Percentiles rank a stretch among this genome's conserved stretches.
These are phyloP conservation scores for Conus canariensis DNA, from an alignment of 2,888 invertebrate species.

Conservation along the genomic window DNA sequence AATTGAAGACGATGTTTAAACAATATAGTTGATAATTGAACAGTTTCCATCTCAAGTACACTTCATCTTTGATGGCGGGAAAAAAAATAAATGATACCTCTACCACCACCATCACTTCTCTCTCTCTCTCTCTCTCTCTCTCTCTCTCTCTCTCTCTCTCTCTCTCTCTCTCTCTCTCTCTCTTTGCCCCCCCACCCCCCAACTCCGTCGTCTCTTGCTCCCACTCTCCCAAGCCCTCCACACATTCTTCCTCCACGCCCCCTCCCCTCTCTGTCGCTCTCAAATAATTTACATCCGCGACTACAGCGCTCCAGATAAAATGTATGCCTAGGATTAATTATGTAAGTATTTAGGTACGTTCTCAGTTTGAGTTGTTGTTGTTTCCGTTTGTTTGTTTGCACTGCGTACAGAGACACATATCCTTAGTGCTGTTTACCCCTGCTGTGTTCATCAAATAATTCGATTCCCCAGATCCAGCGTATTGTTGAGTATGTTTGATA, in stretches of 20 bases:
- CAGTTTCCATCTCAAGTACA: neutral
- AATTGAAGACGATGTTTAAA: neutral
- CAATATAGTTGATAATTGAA: neutral
- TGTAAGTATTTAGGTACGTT: no score
- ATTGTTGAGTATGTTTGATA: no score
- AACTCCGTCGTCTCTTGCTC: neutral
- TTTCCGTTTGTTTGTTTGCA: no score
- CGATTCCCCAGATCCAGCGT: no score
- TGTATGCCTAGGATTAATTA: no score
- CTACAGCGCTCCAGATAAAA: no score
- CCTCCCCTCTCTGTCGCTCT: neutral
- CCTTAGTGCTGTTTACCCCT: no score
- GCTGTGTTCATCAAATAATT: no score
- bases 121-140: neutral
- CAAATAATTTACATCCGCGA: neutral
- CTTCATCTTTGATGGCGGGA: no score
- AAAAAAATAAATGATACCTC: no score
- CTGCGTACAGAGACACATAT: no score
- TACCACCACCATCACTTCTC: neutral
- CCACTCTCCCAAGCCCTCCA: constrained; percentile 17
- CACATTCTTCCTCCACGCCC: neutral
- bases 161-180: constrained; percentile 29
- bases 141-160: neutral
- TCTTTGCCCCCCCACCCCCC: neutral
- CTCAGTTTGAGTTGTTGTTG: no score